Evolutionary conservation across 2,113 vertebrate species (phyloP), one percentile per base, ranked within the genome.

Genomic region (Sula dactylatra): DNA sequence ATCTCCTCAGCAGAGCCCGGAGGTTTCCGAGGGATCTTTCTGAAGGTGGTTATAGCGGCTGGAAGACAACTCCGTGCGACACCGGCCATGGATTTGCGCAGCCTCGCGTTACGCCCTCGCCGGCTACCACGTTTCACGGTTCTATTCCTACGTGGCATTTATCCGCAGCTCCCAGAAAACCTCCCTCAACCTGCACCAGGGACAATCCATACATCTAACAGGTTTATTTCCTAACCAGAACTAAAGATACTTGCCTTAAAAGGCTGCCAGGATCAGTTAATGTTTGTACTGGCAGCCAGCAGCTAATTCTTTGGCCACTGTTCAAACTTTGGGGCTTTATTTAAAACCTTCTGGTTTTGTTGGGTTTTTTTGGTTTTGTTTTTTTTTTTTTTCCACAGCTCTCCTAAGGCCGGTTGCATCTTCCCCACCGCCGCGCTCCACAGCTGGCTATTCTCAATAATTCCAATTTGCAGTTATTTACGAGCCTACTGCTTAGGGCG

Each of bases 231-330:
- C n/a, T 56, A 72, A 67, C 47, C 71, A 82, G 42, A 86, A 90
- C 45, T n/a, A 55, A 36, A 49, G 58, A 69, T 4, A n/a, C n/a
- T 86, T 62, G 65, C 59, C 65, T 77, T 50, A 72, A 61, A 89
- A 78, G 10, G 59, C 38, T 40, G 64, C 65, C 32, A 42, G 56
- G 86, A 82, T 92, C 32, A 70, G 69, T 56, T 70, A 26, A 76
- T 82, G 42, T 88, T 94, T 89, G 88, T 45, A 26, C 65, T 92
- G 82, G 89, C 81, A 94, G 64, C 50, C 26, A 34, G 13, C 52
- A 38, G n/a, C 50, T 25, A 31, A 21, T 59, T 36, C 58, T 78
- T 58, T 85, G 85, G 86, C 77, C 11, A 13, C 58, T 13, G 62
- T 54, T 89, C 81, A 78, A 67, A 32, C 58, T 54, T 38, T 27